phyloP scores from a whole-genome alignment of 2,797 vertebrate genomes.

The Sebastes alutus region DNA sequence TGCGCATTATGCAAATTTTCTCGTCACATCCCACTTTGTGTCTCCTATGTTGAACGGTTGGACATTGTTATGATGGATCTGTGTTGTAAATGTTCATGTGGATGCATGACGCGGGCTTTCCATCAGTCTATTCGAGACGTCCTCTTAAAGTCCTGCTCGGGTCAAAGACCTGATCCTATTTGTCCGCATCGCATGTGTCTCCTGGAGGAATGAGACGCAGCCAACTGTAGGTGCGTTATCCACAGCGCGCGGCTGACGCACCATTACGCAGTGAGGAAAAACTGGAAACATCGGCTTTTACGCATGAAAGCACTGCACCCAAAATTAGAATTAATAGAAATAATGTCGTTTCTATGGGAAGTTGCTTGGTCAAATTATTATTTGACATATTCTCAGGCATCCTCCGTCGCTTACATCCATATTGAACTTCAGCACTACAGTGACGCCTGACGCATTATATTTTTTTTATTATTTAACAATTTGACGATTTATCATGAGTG shows the following conservation, averaged over 20 bases:
- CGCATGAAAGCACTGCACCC: constrained; percentile 16
- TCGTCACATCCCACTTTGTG: not conserved
- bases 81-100: not conserved
- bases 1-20: not conserved
- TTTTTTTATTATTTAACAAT: not conserved
- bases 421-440: not conserved
- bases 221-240: not conserved
- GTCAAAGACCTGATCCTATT: not conserved
- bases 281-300: constrained; percentile 34
- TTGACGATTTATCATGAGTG: not conserved
- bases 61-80: not conserved
- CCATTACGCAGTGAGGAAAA: constrained; percentile 19
- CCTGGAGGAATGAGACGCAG: not conserved
- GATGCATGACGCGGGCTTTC: not conserved
- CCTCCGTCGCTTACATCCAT: too few species aligned
- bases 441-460: too few species aligned
- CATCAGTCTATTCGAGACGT: not conserved
- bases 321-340: not conserved
- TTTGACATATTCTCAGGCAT: accelerated
- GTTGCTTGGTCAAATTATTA: accelerated
- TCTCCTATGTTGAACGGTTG: not conserved
- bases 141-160: not conserved
- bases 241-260: constrained; percentile 1
- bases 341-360: not conserved
- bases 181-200: not conserved